A percentile compares a stretch with the other conserved stretches of the same genome.
These are phyloP conservation scores for Ladona fulva DNA, from an alignment of 1,140 invertebrate species.

Conservation along the genomic window DNA sequence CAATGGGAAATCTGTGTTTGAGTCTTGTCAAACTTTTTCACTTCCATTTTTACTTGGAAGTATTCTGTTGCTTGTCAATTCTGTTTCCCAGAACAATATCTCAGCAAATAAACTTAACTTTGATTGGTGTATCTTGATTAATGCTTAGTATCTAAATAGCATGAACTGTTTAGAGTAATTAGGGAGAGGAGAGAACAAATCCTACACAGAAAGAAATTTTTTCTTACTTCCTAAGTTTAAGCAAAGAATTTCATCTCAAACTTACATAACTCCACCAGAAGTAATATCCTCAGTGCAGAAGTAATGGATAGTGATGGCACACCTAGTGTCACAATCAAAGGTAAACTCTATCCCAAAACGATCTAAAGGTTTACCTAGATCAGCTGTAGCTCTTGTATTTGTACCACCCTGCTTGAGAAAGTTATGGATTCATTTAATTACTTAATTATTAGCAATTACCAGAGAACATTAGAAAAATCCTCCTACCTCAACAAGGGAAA, in stretches of 20 bases:
- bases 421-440: background rate
- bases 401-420: background rate
- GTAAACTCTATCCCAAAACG: conserved; percentile 92
- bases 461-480: background rate
- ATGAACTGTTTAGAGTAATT: too few relatives aligned
- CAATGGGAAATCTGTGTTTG: too few relatives aligned
- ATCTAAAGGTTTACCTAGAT: background rate
- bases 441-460: background rate
- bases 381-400: background rate
- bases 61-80: too few relatives aligned
- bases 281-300: conserved; percentile 90
- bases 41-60: too few relatives aligned
- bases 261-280: conserved; percentile 32
- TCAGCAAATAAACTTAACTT: too few relatives aligned
- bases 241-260: background rate
- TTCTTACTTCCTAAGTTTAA: too few relatives aligned
- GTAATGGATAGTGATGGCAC: conserved; percentile 89
- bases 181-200: too few relatives aligned
- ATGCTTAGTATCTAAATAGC: too few relatives aligned
- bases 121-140: too few relatives aligned
- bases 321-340: conserved; percentile 91
- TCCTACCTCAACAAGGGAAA: background rate
- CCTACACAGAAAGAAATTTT: too few relatives aligned
- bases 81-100: too few relatives aligned
- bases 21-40: too few relatives aligned